These are phyloP conservation scores for Proteles cristata DNA, from an alignment of 2,113 vertebrate species.

Conservation along the genomic window DNA sequence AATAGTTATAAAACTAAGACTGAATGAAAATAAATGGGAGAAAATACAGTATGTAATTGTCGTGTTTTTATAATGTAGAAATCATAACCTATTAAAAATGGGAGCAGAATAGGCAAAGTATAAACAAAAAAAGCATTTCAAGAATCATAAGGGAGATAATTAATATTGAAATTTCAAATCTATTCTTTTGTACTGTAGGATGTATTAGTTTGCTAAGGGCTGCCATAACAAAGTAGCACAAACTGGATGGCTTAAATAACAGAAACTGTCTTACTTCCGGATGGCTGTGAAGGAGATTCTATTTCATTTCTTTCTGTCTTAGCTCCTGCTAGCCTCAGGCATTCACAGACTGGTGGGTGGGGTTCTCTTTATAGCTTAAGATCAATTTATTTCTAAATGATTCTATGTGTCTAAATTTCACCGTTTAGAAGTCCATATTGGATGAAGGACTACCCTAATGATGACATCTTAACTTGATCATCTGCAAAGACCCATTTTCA, in stretches of 20 bases:
- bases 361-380: not conserved
- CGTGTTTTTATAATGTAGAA: not conserved
- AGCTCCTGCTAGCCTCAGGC: not conserved
- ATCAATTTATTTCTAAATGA: not conserved
- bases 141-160: not conserved
- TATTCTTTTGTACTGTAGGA: not conserved
- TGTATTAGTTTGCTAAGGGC: not conserved
- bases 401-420: not conserved
- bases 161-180: not conserved
- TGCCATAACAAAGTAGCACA: not conserved
- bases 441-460: not conserved
- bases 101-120: not conserved
- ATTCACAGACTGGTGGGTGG: not conserved
- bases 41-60: not conserved
- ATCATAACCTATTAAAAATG: not conserved
- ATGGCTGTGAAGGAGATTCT: not conserved
- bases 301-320: not conserved
- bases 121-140: not conserved
- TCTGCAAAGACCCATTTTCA: not conserved
- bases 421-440: not conserved
- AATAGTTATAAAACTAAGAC: not conserved
- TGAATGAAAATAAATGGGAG: not conserved
- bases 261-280: not conserved
- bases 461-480: not conserved
- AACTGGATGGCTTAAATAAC: not conserved